These are phyloP conservation scores for Mythimna loreyi DNA, from an alignment of 2,888 invertebrate genomes.

Conservation along the genomic window DNA sequence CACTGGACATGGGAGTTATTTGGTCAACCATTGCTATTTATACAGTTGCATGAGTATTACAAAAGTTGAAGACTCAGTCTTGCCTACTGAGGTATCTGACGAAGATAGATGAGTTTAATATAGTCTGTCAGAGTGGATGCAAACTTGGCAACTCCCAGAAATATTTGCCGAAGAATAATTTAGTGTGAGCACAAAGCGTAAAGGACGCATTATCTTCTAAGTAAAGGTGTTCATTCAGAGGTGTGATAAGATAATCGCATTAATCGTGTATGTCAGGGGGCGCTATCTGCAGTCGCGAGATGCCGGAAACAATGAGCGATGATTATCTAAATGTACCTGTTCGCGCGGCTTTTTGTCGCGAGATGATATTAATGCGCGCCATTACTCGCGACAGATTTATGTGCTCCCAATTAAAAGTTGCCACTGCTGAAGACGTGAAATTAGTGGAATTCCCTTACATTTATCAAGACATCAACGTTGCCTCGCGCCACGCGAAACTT, in stretches of 20 bases:
- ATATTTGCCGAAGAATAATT: constrained; percentile 24
- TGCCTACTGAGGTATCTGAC: constrained; percentile 5
- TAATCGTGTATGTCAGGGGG: constrained; percentile 48
- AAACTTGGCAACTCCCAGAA: constrained; percentile 7
- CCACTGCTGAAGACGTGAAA: constrained; percentile 87
- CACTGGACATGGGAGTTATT: background rate
- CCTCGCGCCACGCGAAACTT: constrained; percentile 89
- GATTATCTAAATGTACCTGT: constrained; percentile 84
- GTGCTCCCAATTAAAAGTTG: constrained; percentile 90
- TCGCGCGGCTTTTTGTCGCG: constrained; percentile 84
- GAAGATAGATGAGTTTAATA: constrained; percentile 43
- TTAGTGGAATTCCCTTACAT: constrained; percentile 89
- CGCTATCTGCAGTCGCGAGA: constrained; percentile 64
- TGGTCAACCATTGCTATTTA: background rate
- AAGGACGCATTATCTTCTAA: constrained; percentile 53
- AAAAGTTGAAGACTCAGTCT: background rate
- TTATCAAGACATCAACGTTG: constrained; percentile 91
- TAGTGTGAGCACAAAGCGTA: constrained; percentile 18
- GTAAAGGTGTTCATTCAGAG: constrained; percentile 54
- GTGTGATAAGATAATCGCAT: constrained; percentile 59
- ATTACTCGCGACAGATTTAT: constrained; percentile 86
- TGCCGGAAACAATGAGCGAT: constrained; percentile 86
- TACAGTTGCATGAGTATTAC: background rate
- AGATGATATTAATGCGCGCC: constrained; percentile 86
- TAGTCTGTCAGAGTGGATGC: background rate